These are phyloP conservation scores for Oncorhynchus clarkii DNA, from an alignment of 2,113 vertebrate genomes.

Conservation along the genomic window DNA sequence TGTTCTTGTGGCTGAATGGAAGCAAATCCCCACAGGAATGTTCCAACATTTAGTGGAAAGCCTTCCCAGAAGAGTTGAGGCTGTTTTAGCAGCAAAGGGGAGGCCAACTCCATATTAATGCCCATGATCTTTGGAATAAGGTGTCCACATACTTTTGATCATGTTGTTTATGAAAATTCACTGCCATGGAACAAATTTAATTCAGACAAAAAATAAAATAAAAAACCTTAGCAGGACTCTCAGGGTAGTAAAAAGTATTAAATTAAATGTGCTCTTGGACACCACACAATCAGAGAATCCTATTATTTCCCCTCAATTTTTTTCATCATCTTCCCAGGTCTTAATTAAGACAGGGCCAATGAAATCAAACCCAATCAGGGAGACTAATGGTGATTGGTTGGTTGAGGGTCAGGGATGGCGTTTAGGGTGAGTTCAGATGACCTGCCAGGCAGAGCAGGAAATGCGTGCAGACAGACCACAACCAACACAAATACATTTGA, in stretches of 20 bases:
- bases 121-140: no score
- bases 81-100: no score
- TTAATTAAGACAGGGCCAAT: background rate
- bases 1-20: no score
- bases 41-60: no score
- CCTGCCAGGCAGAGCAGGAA: no score
- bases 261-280: slow-evolving; percentile 8
- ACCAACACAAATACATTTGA: background rate
- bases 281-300: background rate
- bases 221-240: no score
- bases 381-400: background rate
- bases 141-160: no score
- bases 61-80: no score
- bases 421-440: no score
- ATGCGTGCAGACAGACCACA: background rate
- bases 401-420: no score
- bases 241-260: background rate
- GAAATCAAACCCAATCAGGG: background rate
- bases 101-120: no score
- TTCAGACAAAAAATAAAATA: background rate
- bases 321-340: background rate
- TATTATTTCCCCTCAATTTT: background rate
- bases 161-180: background rate
- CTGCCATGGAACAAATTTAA: background rate
- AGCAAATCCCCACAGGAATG: no score